A percentile compares a stretch with the other conserved stretches of the same genome.
phyloP scores from a whole-genome alignment of 1,140 invertebrate species.

The Pachypeltis micranthus region DNA sequence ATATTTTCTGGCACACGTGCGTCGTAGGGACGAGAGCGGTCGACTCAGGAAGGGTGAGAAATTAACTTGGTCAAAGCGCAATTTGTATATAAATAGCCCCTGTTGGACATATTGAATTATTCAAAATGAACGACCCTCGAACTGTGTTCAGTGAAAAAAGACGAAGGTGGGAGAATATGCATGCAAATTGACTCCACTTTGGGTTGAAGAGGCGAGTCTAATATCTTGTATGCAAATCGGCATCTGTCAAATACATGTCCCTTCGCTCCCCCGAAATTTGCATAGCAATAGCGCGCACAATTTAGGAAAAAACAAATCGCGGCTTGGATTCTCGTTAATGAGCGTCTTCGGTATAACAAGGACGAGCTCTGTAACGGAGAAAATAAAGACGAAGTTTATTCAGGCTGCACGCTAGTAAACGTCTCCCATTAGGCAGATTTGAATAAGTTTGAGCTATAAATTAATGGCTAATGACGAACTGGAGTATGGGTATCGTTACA shows the following conservation, averaged over 20 bases:
- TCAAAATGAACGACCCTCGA: slow-evolving; percentile 12
- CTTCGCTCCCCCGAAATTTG: not conserved
- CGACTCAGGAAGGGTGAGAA: not conserved
- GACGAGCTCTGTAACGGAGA: too few species aligned
- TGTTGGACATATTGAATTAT: slow-evolving; percentile 13
- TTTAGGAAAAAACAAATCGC: not conserved
- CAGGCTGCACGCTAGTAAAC: too few species aligned
- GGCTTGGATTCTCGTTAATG: not conserved
- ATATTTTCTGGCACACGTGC: slow-evolving; percentile 5
- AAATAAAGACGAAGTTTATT: too few species aligned
- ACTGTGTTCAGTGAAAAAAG: slow-evolving; percentile 9
- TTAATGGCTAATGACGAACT: too few species aligned
- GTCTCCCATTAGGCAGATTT: too few species aligned
- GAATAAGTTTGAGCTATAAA: too few species aligned
- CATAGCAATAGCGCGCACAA: not conserved
- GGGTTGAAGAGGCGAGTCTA: not conserved
- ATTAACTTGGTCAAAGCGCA: slow-evolving; percentile 15
- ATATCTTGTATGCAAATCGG: slow-evolving; percentile 14
- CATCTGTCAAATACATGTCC: slow-evolving; percentile 8
- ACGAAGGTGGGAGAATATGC: slow-evolving; percentile 12
- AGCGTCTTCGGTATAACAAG: too few species aligned
- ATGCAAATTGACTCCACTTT: slow-evolving; percentile 13
- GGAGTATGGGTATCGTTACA: too few species aligned
- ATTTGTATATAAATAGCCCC: slow-evolving; percentile 16
- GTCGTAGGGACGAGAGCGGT: not conserved